Evolutionary conservation across 2,113 vertebrate genomes (phyloP).

Genomic region (Chrysochloris asiatica): DNA sequence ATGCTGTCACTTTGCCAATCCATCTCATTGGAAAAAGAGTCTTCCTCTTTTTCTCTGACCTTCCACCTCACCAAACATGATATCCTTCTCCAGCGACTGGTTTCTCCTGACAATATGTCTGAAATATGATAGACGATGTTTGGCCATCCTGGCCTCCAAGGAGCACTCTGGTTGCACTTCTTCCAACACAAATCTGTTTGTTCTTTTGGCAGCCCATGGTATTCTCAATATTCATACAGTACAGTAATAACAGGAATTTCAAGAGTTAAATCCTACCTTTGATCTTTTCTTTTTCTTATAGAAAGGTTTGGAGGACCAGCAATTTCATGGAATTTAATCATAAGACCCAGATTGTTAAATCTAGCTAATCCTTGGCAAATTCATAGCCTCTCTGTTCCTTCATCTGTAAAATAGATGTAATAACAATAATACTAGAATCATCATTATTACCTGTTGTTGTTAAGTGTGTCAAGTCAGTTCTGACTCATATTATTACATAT

Average conservation of each 20-base stretch:
- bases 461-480: no score
- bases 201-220: no score
- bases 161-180: no score
- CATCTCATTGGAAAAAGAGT: no score
- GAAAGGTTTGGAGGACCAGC: background rate
- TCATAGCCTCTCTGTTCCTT: conserved; percentile 5
- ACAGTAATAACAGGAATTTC: conserved; percentile 66
- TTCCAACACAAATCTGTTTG: no score
- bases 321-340: background rate
- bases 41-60: no score
- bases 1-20: no score
- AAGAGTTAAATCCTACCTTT: conserved; percentile 29
- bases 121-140: no score
- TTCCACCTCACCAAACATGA: no score
- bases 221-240: background rate
- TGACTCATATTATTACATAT: background rate
- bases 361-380: background rate
- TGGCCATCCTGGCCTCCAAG: no score
- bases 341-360: background rate
- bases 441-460: background rate
- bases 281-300: background rate
- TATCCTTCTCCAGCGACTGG: no score
- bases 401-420: background rate
- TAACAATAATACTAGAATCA: background rate
- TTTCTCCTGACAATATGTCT: no score